Evolutionary conservation across 2,888 invertebrate species (phyloP), one percentile per base, ranked within the genome.

Genomic region (Heptascelio sp.): DNA sequence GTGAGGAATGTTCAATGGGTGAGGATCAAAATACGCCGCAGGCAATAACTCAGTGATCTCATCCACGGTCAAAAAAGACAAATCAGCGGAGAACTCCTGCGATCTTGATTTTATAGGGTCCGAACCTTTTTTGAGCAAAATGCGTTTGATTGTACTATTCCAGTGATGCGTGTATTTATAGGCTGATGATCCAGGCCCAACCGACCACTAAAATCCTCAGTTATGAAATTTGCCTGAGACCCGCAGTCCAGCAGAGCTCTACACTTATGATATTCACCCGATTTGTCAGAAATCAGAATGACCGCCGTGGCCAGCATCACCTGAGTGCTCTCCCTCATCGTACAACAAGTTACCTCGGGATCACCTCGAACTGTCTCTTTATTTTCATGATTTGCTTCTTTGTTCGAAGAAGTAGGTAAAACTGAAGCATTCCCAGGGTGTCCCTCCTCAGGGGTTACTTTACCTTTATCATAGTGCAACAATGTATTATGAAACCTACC

Each of bases 191-290:
- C 17, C 34, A 73, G 25, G 8, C 23, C 5, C 37, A 80, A 57
- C 5, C 21, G 25, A 1, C 8, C 37, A 23, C 59, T 40, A n/a
- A 80, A 67, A 25, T 62, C 67, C 19, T 57, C 34, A 17, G 80
- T 34, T 11, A 75, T 65, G n/a, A 83, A 84, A 51, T 82, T 81
- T 0, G 77, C 65, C 43, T 84, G 83, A n/a, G 84, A 86, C n/a
- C 84, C 86, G 17, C 30, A 64, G 53, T 80, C 86, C 43, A 86
- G 62, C 40, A 86, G 21, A 55, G 83, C 85, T 73, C 84, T 73
- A 11, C 60, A 51, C 43, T 68, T 68, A 25, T 72, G 34, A 37
- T 30, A 57, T 0, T 43, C 51, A 11, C 85, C 83, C 0, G 9
- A 60, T 17, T 75, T 65, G 23, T 83, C 81, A 13, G 62, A 43